phyloP scores from a whole-genome alignment of 2,888 invertebrate genomes.

The Caenorhabditis uteleia region DNA sequence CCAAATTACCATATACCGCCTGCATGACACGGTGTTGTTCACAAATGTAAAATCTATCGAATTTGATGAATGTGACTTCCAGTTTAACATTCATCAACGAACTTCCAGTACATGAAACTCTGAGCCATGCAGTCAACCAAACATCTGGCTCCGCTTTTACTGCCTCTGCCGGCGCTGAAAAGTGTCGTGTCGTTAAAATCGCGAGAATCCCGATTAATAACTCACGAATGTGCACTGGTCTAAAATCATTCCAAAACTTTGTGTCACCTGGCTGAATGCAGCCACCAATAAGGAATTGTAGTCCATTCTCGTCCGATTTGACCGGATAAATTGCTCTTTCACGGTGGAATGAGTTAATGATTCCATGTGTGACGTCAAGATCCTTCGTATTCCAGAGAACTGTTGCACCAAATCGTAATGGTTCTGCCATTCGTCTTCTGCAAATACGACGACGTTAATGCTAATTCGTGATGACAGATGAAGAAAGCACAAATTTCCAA shows the following conservation, averaged over 20 bases:
- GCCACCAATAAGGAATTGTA: slow-evolving; percentile 13
- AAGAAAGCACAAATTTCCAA: too few species aligned
- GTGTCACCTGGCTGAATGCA: slow-evolving; percentile 11
- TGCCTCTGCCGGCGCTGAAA: slow-evolving; percentile 14
- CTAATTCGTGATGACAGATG: too few species aligned
- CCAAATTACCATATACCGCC: slow-evolving; percentile 7
- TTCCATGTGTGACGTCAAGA: slow-evolving; percentile 1
- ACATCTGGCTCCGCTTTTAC: slow-evolving; percentile 20
- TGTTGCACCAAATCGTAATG: slow-evolving; percentile 20
- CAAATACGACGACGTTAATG: too few species aligned
- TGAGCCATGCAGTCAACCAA: slow-evolving; percentile 19
- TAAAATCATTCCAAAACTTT: slow-evolving; percentile 18
- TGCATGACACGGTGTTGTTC: slow-evolving; percentile 17
- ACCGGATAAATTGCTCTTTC: slow-evolving; percentile 7
- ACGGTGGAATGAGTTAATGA: slow-evolving; percentile 2
- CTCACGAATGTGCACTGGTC: slow-evolving; percentile 15
- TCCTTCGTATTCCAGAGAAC: slow-evolving; percentile 13
- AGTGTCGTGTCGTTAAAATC: too few species aligned
- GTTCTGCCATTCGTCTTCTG: slow-evolving; percentile 13
- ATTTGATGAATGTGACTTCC: slow-evolving; percentile 6
- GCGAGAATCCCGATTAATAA: not conserved
- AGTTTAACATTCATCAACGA: not conserved
- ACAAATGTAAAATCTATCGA: slow-evolving; percentile 2
- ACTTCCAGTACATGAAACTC: not conserved
- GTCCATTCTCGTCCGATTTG: not conserved